phyloP scores from a whole-genome alignment of 2,888 invertebrate species.

The Noctua janthe region DNA sequence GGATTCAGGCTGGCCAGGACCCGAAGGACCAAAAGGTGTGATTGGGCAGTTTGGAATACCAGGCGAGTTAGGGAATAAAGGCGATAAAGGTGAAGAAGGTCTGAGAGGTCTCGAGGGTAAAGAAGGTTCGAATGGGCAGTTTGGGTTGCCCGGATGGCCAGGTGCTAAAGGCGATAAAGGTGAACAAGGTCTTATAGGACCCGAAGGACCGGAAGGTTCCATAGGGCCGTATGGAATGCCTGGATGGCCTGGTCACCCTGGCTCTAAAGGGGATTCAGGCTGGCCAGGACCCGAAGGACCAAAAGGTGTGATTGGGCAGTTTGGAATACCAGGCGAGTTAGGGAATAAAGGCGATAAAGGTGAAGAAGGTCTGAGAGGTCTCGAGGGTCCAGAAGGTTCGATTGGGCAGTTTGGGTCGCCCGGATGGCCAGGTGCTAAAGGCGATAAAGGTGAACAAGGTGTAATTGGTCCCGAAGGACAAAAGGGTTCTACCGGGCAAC shows the following conservation, averaged over 20 bases:
- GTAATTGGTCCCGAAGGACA: not conserved
- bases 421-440: not conserved
- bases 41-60: not conserved
- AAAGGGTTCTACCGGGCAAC: not conserved
- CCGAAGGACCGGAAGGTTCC: not conserved
- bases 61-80: not conserved
- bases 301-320: not conserved
- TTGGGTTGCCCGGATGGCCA: not conserved
- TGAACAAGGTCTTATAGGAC: not conserved
- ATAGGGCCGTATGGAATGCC: too few relatives aligned
- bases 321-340: not conserved
- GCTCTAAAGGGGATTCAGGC: not conserved
- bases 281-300: fast-evolving
- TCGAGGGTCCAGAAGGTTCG: not conserved
- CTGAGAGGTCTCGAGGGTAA: not conserved
- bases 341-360: conserved; percentile 4
- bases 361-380: not conserved
- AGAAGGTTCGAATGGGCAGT: not conserved
- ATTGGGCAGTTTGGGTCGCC: not conserved
- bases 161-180: not conserved
- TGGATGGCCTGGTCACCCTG: not conserved
- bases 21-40: not conserved
- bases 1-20: not conserved
- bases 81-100: not conserved
- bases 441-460: not conserved